Evolutionary conservation across 2,888 invertebrate species (phyloP), one percentile per base, ranked within the genome.

Genomic region (Agrotis clavis): DNA sequence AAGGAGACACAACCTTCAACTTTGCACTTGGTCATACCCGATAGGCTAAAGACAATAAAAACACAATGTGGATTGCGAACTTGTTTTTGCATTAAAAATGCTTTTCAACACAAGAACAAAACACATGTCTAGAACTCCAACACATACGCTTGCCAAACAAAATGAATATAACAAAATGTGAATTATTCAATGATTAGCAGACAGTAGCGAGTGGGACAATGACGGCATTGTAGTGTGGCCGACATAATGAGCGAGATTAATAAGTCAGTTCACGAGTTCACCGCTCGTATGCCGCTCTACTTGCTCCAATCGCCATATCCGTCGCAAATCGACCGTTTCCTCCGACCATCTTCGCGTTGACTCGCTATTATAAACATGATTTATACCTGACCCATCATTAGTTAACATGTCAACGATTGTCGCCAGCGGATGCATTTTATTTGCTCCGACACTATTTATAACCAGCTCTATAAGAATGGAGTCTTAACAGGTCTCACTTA

Each of bases 341-440:
- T 95, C 86, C 92, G 91, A 83, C 87, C 91, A 90, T 94, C 94
- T 94, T 93, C 89, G 87, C 89, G 89, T 86, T 85, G 86, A 87
- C 85, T 91, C 87, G 91, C 93, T 91, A 93, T 94, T 95, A 94
- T 92, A 85, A 91, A 89, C 91, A 95, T 95, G 95, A 96, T 95
- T 95, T 95, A 96, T 96, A 95, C 95, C 95, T 95, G 95, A 90
- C 90, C 90, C 89, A 92, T 92, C 95, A 94, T 96, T 95, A 94
- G 92, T 94, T 92, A 91, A 90, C 90, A 88, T 94, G 94, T 94
- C 94, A 94, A 88, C 93, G 90, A 88, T 90, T 92, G 93, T 94
- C 91, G 89, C 81, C 76, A 87, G 88, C 94, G 94, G 94, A 94
- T 94, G 91, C 90, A 85, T 92, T 92, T 94, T 94, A 94, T 95